Evolutionary conservation across 2,797 vertebrate species (phyloP).

Genomic region (Lutjanus campechanus): DNA sequence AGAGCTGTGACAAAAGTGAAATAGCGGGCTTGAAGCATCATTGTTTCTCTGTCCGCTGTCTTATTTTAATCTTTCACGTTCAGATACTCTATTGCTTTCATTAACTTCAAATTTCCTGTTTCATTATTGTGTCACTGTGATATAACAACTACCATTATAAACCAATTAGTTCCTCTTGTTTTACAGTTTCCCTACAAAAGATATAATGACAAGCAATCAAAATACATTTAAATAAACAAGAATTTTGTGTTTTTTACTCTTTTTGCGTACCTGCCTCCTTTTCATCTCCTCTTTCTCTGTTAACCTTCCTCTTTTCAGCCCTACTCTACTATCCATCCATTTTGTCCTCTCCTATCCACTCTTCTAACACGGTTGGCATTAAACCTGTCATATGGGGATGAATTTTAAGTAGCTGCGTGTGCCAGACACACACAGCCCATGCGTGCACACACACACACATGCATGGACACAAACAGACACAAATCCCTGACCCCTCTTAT

Average conservation of each 20-base stretch:
- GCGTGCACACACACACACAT: not conserved
- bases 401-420: conserved; percentile 39
- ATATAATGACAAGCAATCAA: not conserved
- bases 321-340: not conserved
- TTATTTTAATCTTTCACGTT: not conserved
- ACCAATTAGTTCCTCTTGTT: conserved; percentile 23
- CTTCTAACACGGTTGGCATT: not conserved
- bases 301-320: not conserved
- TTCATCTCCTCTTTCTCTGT: not conserved
- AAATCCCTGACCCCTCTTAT: conserved; percentile 53
- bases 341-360: not conserved
- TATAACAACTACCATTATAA: conserved; percentile 21
- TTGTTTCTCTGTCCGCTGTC: not conserved
- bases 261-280: not conserved
- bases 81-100: conserved; percentile 1
- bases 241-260: not conserved
- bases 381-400: conserved; percentile 33
- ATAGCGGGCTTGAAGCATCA: not conserved
- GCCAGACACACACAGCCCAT: conserved; percentile 13
- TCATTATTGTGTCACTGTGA: conserved; percentile 20
- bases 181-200: conserved; percentile 7
- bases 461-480: not conserved
- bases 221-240: not conserved
- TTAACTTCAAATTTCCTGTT: conserved; percentile 8
- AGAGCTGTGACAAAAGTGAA: conserved; percentile 6